Percentiles rank a stretch among this genome's conserved stretches.
phyloP scores from a whole-genome alignment of 2,888 invertebrate species.

The Brassicogethes aeneus region DNA sequence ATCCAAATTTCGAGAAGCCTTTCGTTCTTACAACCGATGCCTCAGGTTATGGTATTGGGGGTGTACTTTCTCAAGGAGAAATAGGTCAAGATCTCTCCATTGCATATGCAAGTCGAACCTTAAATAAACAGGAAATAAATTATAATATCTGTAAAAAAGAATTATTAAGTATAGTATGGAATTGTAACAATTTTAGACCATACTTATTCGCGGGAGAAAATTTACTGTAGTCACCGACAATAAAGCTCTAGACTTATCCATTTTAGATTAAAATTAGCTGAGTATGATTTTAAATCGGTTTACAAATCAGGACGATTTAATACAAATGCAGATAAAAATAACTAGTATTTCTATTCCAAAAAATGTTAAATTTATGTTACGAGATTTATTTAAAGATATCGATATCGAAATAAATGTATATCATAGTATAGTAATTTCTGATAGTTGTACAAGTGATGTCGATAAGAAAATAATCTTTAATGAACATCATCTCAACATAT shows the following conservation, averaged over 20 bases:
- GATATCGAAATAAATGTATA: constrained; percentile 4
- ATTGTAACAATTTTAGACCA: constrained; percentile 26
- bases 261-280: too few species aligned
- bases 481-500: constrained; percentile 8
- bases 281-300: constrained; percentile 23
- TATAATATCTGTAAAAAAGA: constrained; percentile 31
- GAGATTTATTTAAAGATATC: constrained; percentile 6
- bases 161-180: constrained; percentile 28
- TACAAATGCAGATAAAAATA: constrained; percentile 18
- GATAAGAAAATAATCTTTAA: constrained; percentile 2
- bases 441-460: too few species aligned
- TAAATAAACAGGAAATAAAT: constrained; percentile 26
- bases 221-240: too few species aligned
- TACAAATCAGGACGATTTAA: constrained; percentile 26
- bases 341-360: too few species aligned
- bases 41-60: too few species aligned
- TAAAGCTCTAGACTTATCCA: too few species aligned
- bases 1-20: too few species aligned
- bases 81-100: too few species aligned
- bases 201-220: constrained; percentile 32
- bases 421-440: too few species aligned
- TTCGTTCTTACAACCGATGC: too few species aligned
- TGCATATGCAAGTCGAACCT: constrained; percentile 20
- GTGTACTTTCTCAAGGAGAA: too few species aligned
- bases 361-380: constrained; percentile 7